phyloP scores from a whole-genome alignment of 2,888 invertebrate species.

The Pherbina coryleti region DNA sequence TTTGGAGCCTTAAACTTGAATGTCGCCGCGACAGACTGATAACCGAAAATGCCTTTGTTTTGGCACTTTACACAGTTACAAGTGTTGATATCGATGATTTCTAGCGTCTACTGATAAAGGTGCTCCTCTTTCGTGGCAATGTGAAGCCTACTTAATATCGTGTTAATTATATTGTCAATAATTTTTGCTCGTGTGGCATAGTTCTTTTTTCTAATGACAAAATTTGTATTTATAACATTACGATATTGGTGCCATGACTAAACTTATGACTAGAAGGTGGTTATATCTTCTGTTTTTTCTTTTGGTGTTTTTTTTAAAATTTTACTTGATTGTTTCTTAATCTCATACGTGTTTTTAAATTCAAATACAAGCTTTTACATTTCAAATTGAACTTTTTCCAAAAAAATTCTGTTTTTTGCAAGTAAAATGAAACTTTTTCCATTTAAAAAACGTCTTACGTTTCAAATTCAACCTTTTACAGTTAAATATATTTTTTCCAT shows the following conservation, averaged over 20 bases:
- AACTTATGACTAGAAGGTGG: not conserved
- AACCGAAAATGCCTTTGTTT: not conserved
- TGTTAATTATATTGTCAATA: slow-evolving; percentile 23
- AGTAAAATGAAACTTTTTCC: too few relatives aligned
- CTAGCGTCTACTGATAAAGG: not conserved
- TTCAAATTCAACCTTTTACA: too few relatives aligned
- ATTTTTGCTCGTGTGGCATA: not conserved
- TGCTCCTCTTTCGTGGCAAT: not conserved
- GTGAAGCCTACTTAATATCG: slow-evolving; percentile 13
- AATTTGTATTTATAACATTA: not conserved
- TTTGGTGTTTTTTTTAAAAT: too few relatives aligned
- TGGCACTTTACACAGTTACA: not conserved
- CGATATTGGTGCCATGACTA: too few relatives aligned
- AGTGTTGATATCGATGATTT: not conserved
- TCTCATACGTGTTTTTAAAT: too few relatives aligned
- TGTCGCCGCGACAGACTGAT: not conserved
- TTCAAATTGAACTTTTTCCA: too few relatives aligned
- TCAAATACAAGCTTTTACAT: too few relatives aligned
- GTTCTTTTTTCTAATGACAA: not conserved
- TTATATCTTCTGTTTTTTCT: not conserved
- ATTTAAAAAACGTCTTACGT: too few relatives aligned
- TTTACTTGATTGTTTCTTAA: not conserved
- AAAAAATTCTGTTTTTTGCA: too few relatives aligned
- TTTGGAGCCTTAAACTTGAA: slow-evolving; percentile 12
- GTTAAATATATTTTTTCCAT: too few relatives aligned